Evolutionary conservation across 2,888 invertebrate genomes (phyloP), one percentile per base, ranked within the genome.

Genomic region (Rhagophthalmus giganteus): DNA sequence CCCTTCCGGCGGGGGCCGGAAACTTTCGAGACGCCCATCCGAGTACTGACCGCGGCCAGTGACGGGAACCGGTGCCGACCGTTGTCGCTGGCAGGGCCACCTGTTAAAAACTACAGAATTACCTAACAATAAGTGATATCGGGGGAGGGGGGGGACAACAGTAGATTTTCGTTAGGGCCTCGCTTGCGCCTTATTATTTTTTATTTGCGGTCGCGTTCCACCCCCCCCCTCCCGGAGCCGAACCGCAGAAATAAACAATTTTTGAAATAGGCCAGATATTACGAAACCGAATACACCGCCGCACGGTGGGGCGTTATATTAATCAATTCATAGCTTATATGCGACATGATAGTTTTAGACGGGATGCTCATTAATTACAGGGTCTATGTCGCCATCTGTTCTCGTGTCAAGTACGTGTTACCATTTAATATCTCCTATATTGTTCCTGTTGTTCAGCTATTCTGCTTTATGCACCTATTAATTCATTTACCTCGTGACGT

Each of bases 361-460:
- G 32, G 39, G 26, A 44, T 48, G 48, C 48, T 54, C 54, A 54
- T 54, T 54, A 54, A 54, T 54, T 54, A 54, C 38, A 20, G 27
- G 48, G 44, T 49, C 37, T 54, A 42, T 44, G 48, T 44, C 48
- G 44, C 44, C 54, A 54, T 54, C 54, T 49, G 54, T 54, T 54
- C 48, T 48, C 48, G 37, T 44, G 54, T 54, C 54, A 54, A 54
- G 54, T 54, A 47, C 54, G 54, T 48, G 54, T 49, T 54, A 49
- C 54, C 48, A 49, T 48, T 49, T 54, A 54, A 54, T 54, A 54
- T 54, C 53, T 45, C 34, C 48, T 32, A 48, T 38, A 54, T 54
- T 54, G 54, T 54, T 45, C 33, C 45, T 49, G 32, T n/a, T 48
- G 44, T 49, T 42, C 44, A 39, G 24, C 27, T 12, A 31, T 45